Conservation (phyloP, 2,797 vertebrate species). For the Choloepus didactylus region DNA sequence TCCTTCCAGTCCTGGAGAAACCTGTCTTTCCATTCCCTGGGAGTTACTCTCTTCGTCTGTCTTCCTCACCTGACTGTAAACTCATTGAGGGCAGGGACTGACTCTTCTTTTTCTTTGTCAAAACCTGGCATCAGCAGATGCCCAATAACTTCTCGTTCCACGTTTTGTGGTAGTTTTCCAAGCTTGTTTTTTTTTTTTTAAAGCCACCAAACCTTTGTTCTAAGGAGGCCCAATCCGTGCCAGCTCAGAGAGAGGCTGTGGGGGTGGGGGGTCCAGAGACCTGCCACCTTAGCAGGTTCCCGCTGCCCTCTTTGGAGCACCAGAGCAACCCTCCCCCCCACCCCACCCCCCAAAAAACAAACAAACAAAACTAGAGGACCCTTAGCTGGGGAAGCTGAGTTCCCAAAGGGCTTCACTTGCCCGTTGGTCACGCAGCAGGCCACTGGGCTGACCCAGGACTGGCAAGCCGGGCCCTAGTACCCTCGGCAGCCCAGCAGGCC, state of each 20-base stretch:
- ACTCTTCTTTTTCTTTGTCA: not conserved
- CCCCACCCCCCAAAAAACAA: no score
- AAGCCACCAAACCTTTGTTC: not conserved
- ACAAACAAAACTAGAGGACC: no score
- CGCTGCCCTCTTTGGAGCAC: no score
- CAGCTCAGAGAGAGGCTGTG: not conserved
- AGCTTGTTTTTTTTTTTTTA: not conserved
- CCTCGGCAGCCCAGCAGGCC: not conserved
- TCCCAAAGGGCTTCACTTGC: not conserved
- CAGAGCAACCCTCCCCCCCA: no score
- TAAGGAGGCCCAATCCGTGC: rapidly evolving
- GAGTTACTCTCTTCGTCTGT: not conserved
- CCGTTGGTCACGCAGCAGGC: not conserved
- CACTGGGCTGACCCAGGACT: not conserved
- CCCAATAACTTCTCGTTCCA: no score
- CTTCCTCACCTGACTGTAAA: rapidly evolving
- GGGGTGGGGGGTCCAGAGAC: not conserved
- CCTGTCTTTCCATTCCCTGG: not conserved
- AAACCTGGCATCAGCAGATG: rapidly evolving
- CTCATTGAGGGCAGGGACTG: not conserved
- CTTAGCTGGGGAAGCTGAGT: not conserved
- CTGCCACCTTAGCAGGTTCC: not conserved
- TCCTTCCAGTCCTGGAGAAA: not conserved
- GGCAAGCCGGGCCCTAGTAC: not conserved
- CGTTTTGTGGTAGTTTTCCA: not conserved